phyloP scores from a whole-genome alignment of 2,888 invertebrate species.

The Lithophane socia region DNA sequence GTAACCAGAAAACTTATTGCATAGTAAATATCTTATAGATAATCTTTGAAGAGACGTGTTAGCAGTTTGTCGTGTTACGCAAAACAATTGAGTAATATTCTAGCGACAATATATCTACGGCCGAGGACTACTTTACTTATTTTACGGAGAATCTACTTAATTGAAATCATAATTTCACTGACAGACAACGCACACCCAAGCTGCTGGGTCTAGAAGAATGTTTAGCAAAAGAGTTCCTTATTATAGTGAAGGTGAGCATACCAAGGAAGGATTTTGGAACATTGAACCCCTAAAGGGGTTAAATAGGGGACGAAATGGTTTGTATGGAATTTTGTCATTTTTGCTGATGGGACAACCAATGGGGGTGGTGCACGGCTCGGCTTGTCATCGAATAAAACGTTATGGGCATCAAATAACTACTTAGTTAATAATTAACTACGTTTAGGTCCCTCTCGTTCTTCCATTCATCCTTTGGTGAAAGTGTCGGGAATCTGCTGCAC shows the following conservation, averaged over 20 bases:
- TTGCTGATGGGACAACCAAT: no score
- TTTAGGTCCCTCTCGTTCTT: neutral
- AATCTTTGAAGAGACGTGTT: conserved; percentile 40
- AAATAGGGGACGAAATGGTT: no score
- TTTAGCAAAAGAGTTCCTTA: no score
- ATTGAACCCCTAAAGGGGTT: no score
- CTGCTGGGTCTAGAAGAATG: neutral
- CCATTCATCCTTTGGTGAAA: neutral
- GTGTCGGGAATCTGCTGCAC: neutral
- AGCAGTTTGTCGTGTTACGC: conserved; percentile 18
- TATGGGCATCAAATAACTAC: neutral
- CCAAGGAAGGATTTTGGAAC: no score
- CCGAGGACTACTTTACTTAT: neutral
- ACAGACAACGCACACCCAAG: neutral
- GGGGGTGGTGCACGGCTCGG: no score
- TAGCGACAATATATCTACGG: neutral
- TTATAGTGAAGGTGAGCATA: no score
- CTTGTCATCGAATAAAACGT: no score
- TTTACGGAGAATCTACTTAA: neutral
- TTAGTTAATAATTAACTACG: no score
- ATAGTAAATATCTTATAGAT: conserved; percentile 46
- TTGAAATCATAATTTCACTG: no score
- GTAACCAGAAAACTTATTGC: conserved; percentile 31
- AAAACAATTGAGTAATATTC: conserved; percentile 43
- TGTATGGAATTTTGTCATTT: no score